phyloP scores from a whole-genome alignment of 2,113 vertebrate genomes.

The Terrapene triunguis region DNA sequence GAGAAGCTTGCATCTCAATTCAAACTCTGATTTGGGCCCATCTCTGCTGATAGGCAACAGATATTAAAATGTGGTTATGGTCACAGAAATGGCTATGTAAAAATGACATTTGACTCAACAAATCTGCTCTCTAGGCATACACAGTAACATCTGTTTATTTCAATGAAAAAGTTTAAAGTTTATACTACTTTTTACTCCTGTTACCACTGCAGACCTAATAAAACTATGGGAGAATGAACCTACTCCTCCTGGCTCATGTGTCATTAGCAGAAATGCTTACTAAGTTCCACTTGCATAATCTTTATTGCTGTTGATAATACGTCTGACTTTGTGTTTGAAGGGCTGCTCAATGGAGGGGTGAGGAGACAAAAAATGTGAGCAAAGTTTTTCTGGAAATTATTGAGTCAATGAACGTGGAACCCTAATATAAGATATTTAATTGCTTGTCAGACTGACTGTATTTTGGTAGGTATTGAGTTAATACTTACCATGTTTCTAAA shows the following conservation, averaged over 20 bases:
- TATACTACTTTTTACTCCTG: not conserved
- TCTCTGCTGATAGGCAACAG: not conserved
- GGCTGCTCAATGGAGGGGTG: not conserved
- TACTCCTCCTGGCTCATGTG: not conserved
- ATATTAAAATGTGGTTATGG: not conserved
- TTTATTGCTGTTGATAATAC: not conserved
- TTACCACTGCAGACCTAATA: not conserved
- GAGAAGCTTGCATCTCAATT: not conserved
- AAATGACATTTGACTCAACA: not conserved
- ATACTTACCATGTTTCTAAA: not conserved
- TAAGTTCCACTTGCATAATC: not conserved
- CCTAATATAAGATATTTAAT: not conserved
- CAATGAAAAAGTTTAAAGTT: not conserved
- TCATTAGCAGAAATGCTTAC: not conserved
- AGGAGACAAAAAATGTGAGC: not conserved
- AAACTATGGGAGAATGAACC: not conserved
- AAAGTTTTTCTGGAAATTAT: not conserved
- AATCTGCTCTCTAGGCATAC: not conserved
- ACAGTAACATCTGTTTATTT: not conserved
- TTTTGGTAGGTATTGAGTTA: not conserved
- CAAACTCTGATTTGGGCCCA: not conserved
- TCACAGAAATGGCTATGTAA: not conserved
- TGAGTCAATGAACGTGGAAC: not conserved
- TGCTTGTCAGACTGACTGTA: not conserved
- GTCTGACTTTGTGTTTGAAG: not conserved